Conservation (phyloP, 2,113 vertebrate species). For the Delphinapterus leucas region DNA sequence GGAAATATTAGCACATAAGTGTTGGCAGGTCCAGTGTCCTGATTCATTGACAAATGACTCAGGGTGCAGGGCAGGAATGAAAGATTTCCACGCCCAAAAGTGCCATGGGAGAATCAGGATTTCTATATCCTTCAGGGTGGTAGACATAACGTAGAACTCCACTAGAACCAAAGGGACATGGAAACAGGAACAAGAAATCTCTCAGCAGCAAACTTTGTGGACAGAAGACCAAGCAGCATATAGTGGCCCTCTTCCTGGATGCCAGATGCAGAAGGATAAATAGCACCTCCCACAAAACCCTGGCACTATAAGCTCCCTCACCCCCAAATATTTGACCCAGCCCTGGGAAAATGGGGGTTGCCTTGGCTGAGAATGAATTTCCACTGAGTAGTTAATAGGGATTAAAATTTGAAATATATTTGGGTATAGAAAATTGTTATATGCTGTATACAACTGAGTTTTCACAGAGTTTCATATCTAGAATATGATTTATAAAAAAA, state of each 20-base stretch:
- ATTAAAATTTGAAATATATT: background rate
- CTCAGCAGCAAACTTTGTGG: background rate
- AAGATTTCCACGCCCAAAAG: background rate
- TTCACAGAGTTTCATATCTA: background rate
- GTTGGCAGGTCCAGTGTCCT: background rate
- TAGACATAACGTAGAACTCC: background rate
- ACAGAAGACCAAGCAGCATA: background rate
- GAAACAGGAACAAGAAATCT: background rate
- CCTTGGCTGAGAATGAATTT: background rate
- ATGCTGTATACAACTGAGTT: background rate
- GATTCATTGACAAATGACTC: background rate
- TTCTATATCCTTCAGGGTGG: accelerated
- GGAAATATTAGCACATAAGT: background rate
- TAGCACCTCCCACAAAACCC: accelerated
- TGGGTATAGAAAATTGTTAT: background rate
- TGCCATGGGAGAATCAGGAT: background rate
- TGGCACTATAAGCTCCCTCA: background rate
- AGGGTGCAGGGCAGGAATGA: background rate
- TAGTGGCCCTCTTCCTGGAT: background rate
- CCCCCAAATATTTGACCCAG: background rate
- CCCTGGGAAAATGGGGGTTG: background rate
- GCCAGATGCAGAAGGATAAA: background rate
- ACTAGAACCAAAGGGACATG: background rate
- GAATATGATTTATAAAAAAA: background rate
- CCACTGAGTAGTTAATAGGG: background rate